Percentiles rank a stretch among this genome's conserved stretches.
phyloP scores from a whole-genome alignment of 2,888 invertebrate genomes.

The Drosophila peninsularis region DNA sequence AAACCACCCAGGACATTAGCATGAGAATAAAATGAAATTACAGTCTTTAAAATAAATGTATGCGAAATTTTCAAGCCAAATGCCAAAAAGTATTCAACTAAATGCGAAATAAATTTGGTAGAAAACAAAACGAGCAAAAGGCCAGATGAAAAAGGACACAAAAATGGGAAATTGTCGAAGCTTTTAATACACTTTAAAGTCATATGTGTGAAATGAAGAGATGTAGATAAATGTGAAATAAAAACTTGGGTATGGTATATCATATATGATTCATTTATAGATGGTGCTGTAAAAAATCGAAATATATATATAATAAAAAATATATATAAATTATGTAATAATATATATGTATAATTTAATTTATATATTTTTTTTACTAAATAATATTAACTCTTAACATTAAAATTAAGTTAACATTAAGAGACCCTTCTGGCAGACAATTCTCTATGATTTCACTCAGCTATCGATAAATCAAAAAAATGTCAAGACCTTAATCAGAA shows the following conservation, averaged over 20 bases:
- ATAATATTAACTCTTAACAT: too few species aligned
- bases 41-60: slow-evolving; percentile 79
- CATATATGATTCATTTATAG: background rate
- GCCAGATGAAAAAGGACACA: background rate
- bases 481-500: background rate
- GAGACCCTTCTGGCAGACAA: background rate
- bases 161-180: slow-evolving; percentile 3
- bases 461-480: background rate
- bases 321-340: too few species aligned
- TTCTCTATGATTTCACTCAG: background rate
- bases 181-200: slow-evolving; percentile 9
- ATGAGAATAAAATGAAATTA: slow-evolving; percentile 76
- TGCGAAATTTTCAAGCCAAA: slow-evolving; percentile 69
- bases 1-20: slow-evolving; percentile 58
- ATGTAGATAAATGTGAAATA: too few species aligned
- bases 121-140: slow-evolving; percentile 60
- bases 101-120: slow-evolving; percentile 77
- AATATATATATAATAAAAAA: too few species aligned
- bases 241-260: background rate
- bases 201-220: background rate
- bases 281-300: too few species aligned
- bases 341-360: too few species aligned
- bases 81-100: slow-evolving; percentile 76
- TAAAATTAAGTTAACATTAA: background rate
- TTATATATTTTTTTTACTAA: too few species aligned